phyloP scores from a whole-genome alignment of 2,797 vertebrate genomes.

The Mionectes olivaceus region DNA sequence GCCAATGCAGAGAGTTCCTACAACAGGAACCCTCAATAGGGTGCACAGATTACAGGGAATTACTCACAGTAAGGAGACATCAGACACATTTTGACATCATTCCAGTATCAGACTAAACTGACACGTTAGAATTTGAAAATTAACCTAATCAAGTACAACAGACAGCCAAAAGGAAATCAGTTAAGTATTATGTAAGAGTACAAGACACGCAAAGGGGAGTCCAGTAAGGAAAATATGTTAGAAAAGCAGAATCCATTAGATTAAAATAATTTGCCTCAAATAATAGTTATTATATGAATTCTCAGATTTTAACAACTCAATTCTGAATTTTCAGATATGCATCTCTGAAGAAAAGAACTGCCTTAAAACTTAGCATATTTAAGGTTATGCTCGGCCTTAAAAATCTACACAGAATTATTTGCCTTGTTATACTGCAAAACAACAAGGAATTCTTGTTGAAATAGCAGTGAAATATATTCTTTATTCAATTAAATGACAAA shows the following conservation, averaged over 20 bases:
- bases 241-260: slow-evolving; percentile 54
- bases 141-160: neutral
- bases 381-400: neutral
- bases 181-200: neutral
- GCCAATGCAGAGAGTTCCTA: neutral
- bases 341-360: neutral
- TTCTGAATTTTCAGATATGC: slow-evolving; percentile 50
- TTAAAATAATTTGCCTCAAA: neutral
- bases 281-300: neutral
- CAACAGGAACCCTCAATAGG: neutral
- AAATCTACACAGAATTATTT: neutral
- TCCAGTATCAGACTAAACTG: neutral
- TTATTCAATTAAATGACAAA: neutral
- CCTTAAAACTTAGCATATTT: neutral
- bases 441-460: slow-evolving; percentile 27
- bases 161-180: neutral
- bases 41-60: neutral
- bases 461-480: neutral
- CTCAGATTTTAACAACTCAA: neutral
- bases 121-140: neutral
- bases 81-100: neutral
- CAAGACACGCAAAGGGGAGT: neutral
- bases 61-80: neutral
- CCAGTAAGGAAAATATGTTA: slow-evolving; percentile 36
- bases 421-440: neutral